Conservation (phyloP, 2,888 invertebrate genomes). For the Patella pellucida region DNA sequence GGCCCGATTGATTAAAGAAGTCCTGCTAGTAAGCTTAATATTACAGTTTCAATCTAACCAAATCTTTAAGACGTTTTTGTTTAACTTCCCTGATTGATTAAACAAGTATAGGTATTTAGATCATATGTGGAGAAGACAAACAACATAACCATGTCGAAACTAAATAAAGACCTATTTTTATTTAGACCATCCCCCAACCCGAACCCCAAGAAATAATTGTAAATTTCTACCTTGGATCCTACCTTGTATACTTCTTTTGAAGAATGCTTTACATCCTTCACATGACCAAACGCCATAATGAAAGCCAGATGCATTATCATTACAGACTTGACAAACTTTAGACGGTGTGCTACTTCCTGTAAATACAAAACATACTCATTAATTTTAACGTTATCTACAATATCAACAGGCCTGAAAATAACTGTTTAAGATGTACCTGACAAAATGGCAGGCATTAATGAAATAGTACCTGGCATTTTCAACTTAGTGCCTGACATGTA, state of each 20-base stretch:
- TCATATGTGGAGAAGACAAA: background rate
- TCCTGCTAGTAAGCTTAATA: no score
- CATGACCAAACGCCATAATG: slow-evolving; percentile 71
- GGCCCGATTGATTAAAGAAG: no score
- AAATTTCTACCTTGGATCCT: slow-evolving; percentile 13
- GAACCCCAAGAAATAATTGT: no score
- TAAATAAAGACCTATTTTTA: background rate
- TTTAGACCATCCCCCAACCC: background rate
- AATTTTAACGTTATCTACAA: no score
- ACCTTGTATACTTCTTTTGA: slow-evolving; percentile 70
- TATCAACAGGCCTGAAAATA: no score
- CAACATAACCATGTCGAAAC: background rate
- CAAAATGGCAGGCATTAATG: no score
- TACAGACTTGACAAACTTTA: slow-evolving; percentile 66
- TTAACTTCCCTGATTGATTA: background rate
- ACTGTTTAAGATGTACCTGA: no score
- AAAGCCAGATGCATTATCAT: slow-evolving; percentile 69
- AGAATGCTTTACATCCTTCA: slow-evolving; percentile 71
- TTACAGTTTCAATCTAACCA: no score
- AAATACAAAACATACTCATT: background rate
- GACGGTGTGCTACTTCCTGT: slow-evolving; percentile 38
- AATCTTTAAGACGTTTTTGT: background rate
- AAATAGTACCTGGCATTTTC: no score
- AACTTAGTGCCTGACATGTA: no score
- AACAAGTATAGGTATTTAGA: background rate